Conservation (phyloP, 2,797 vertebrate species). For the Macrochelys suwanniensis region DNA sequence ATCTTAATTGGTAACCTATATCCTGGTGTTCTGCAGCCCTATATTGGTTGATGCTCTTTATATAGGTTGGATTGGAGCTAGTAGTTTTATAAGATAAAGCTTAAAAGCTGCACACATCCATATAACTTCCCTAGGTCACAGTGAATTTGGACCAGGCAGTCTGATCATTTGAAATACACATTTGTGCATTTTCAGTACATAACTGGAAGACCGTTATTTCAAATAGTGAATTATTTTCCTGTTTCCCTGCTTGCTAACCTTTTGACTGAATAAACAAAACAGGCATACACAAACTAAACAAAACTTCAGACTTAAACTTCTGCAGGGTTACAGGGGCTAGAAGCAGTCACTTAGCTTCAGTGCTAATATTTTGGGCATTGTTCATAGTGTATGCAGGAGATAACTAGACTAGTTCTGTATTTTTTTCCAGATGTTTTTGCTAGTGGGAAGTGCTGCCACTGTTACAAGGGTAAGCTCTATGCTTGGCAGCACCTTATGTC, state of each 20-base stretch:
- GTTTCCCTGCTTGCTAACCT: background rate
- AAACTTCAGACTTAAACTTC: conserved; percentile 7
- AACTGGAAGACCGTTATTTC: background rate
- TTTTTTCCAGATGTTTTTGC: conserved; percentile 77
- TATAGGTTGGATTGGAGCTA: background rate
- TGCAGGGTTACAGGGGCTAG: conserved; percentile 38
- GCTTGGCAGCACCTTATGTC: conserved; percentile 73
- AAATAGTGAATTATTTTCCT: background rate
- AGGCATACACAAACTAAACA: background rate
- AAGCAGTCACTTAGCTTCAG: conserved; percentile 43
- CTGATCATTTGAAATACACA: background rate
- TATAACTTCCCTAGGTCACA: background rate
- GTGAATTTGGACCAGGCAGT: background rate
- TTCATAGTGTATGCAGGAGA: conserved; percentile 59
- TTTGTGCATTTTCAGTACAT: background rate
- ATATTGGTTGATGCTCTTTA: background rate
- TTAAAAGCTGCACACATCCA: background rate
- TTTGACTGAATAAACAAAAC: conserved; percentile 36
- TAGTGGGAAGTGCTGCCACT: conserved; percentile 76
- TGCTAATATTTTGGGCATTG: conserved; percentile 58
- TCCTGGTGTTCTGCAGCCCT: background rate
- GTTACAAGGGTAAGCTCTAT: conserved; percentile 69
- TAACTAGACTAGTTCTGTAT: conserved; percentile 48
- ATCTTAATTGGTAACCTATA: background rate
- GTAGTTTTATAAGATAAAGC: background rate